These are phyloP conservation scores for Lasiommata megera DNA, from an alignment of 2,888 invertebrate species.

Conservation along the genomic window DNA sequence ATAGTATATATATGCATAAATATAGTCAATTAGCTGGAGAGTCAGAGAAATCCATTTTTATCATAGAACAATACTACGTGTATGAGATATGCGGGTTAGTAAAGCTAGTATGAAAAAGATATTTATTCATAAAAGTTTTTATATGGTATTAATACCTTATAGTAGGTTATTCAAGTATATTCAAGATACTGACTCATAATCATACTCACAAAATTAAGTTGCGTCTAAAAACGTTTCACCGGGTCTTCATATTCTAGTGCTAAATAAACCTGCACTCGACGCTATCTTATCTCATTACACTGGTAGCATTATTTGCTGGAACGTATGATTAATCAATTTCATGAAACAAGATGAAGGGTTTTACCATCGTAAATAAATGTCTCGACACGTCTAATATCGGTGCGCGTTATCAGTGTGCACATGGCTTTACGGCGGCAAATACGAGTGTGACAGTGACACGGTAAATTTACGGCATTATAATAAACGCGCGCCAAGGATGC, in stretches of 20 bases:
- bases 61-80: too few relatives aligned
- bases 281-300: constrained; percentile 60
- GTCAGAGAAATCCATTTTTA: too few relatives aligned
- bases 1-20: too few relatives aligned
- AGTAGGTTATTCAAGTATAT: too few relatives aligned
- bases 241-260: constrained; percentile 1
- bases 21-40: too few relatives aligned
- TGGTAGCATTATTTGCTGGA: constrained; percentile 58
- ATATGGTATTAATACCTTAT: too few relatives aligned
- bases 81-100: too few relatives aligned
- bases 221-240: constrained; percentile 17
- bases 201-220: neutral
- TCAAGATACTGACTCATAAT: neutral
- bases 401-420: constrained; percentile 44
- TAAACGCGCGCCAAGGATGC: constrained; percentile 17
- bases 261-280: constrained; percentile 19
- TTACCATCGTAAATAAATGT: constrained; percentile 54
- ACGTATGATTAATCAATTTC: constrained; percentile 63
- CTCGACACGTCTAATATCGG: constrained; percentile 54
- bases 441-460: constrained; percentile 56
- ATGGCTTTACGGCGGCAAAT: constrained; percentile 45
- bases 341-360: constrained; percentile 54
- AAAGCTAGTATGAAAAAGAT: too few relatives aligned
- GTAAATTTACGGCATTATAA: constrained; percentile 44
- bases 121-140: too few relatives aligned